Evolutionary conservation across 2,888 invertebrate species (phyloP).

Genomic region (Embidobia sp.): DNA sequence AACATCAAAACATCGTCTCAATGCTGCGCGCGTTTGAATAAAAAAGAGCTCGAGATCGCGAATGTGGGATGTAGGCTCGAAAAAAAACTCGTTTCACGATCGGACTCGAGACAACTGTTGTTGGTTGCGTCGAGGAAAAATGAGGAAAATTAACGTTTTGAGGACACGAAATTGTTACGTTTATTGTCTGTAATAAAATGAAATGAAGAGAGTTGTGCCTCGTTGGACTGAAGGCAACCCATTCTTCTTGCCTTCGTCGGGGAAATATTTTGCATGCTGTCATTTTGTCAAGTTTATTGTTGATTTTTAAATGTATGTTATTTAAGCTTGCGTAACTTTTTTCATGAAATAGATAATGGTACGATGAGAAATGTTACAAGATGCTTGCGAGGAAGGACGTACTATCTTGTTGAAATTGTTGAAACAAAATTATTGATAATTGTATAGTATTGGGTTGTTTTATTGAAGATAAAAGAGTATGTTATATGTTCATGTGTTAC

Average conservation of each 20-base stretch:
- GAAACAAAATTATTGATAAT: no score
- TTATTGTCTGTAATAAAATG: not conserved
- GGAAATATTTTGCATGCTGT: slow-evolving; percentile 1
- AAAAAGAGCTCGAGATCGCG: slow-evolving; percentile 41
- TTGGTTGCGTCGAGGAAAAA: slow-evolving; percentile 5
- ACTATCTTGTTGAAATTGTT: no score
- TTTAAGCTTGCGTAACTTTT: slow-evolving; percentile 1
- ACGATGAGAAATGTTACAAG: no score
- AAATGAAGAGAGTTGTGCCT: not conserved
- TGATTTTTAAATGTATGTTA: not conserved
- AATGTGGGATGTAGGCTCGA: slow-evolving; percentile 39
- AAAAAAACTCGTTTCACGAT: slow-evolving; percentile 24
- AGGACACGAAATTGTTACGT: not conserved
- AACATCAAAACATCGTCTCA: slow-evolving; percentile 65
- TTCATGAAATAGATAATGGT: not conserved
- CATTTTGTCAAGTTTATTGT: not conserved
- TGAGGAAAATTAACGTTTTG: slow-evolving; percentile 3
- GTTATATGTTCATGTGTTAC: no score
- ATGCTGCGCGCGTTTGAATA: slow-evolving; percentile 44
- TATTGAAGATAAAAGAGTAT: no score
- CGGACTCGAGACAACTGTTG: slow-evolving; percentile 1
- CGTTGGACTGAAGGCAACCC: not conserved
- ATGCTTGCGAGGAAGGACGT: no score
- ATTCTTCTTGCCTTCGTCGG: not conserved
- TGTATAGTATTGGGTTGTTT: no score